Percentiles rank a stretch among this genome's conserved stretches.
Conservation (phyloP, 2,888 invertebrate species). For the Drosophila differens region DNA sequence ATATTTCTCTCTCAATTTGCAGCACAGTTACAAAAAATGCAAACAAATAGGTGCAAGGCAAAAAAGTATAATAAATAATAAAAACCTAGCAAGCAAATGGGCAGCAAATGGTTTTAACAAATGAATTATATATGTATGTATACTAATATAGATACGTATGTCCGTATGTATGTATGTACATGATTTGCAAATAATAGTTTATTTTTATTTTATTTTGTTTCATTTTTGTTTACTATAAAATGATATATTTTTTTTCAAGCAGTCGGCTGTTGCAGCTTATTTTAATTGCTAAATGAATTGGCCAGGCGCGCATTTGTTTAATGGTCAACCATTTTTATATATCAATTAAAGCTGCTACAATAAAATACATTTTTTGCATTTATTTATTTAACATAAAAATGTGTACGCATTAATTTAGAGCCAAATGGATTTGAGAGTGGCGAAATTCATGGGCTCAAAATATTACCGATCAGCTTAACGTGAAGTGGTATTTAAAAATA, state of each 20-base stretch:
- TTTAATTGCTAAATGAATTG: slow-evolving; percentile 82
- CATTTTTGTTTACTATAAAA: slow-evolving; percentile 15
- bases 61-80: slow-evolving; percentile 40
- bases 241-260: slow-evolving; percentile 31
- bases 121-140: slow-evolving; percentile 68
- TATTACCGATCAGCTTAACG: slow-evolving; percentile 38
- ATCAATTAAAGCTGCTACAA: slow-evolving; percentile 75
- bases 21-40: slow-evolving; percentile 22
- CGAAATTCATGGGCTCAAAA: slow-evolving; percentile 34
- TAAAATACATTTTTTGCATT: slow-evolving; percentile 48
- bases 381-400: slow-evolving; percentile 49
- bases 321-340: slow-evolving; percentile 77
- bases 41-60: slow-evolving; percentile 11
- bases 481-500: slow-evolving; percentile 41
- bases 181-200: slow-evolving; percentile 71
- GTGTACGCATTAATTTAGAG: slow-evolving; percentile 61
- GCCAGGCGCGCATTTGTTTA: slow-evolving; percentile 65
- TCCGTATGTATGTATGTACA: neutral
- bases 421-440: slow-evolving; percentile 60
- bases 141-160: slow-evolving; percentile 13
- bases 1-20: slow-evolving; percentile 72
- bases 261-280: slow-evolving; percentile 72
- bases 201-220: slow-evolving; percentile 32
- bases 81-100: slow-evolving; percentile 56
- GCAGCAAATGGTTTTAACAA: slow-evolving; percentile 77